Evolutionary conservation across 2,888 invertebrate genomes (phyloP).

Genomic region (Monochamus alternatus): DNA sequence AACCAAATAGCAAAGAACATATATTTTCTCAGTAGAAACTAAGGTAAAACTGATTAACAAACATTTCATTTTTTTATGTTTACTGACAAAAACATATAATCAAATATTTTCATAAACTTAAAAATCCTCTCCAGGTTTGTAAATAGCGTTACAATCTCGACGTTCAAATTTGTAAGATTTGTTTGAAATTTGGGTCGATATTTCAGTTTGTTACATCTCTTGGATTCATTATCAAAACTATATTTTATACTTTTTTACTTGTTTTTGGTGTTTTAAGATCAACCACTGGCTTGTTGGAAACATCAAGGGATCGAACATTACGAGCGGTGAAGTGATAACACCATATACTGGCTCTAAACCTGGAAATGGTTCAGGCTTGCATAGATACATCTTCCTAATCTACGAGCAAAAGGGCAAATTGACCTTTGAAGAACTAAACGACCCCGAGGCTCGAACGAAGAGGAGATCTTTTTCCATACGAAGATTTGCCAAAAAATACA

Average conservation of each 20-base stretch:
- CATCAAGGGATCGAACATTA: slow-evolving; percentile 82
- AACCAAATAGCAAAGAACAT: too few species aligned
- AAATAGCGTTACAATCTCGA: too few species aligned
- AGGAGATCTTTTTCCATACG: slow-evolving; percentile 79
- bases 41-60: too few species aligned
- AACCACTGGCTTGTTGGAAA: slow-evolving; percentile 75
- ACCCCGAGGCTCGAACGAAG: slow-evolving; percentile 69
- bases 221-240: too few species aligned
- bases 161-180: too few species aligned
- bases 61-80: too few species aligned
- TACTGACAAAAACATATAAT: too few species aligned
- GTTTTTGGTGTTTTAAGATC: neutral
- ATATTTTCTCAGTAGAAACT: too few species aligned
- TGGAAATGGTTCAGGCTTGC: slow-evolving; percentile 79
- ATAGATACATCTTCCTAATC: slow-evolving; percentile 82
- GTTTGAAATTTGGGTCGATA: too few species aligned
- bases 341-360: slow-evolving; percentile 90
- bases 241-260: neutral
- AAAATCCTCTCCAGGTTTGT: too few species aligned
- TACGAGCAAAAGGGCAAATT: slow-evolving; percentile 64
- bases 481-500: slow-evolving; percentile 86
- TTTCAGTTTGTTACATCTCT: too few species aligned
- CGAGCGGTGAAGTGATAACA: slow-evolving; percentile 81
- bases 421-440: slow-evolving; percentile 56
- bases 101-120: too few species aligned